Evolutionary conservation across 2,888 invertebrate genomes (phyloP), one percentile per base, ranked within the genome.

Genomic region (Dorcus hopei): DNA sequence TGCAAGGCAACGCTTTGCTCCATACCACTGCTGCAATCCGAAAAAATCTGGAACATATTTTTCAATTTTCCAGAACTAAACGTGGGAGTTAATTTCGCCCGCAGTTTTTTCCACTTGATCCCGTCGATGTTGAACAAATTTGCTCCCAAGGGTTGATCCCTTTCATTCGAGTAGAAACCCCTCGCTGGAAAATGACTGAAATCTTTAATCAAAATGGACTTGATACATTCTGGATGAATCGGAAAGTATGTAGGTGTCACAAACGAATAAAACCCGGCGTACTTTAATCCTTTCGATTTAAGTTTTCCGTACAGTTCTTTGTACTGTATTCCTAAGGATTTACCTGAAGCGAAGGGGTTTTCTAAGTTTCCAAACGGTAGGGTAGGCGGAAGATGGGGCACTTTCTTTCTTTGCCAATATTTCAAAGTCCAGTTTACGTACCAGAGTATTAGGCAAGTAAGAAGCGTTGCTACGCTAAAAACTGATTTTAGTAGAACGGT

Each of bases 331-430:
- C 26, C 26, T 6, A 51, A n/a, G 8, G 39, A 8, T 51, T 19
- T 19, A 19, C 19, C 19, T 8, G 39, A 51, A 4, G 19, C 39
- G 23, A 54, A 40, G 8, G 39, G 40, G 39, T 45, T 58, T 5
- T 33, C 48, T 23, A 58, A 38, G 9, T 54, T 55, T 5, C 61
- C 61, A 19, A 55, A 61, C 45, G 58, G 55, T 33, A 58, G 38
- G 1, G 5, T 39, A 2, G 58, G 54, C 38, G 38, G 6, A 7
- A 52, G 3, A n/a, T 45, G 47, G 19, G 52, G 50, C 3, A 61
- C 50, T 11, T 49, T 45, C 50, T 38, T 51, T 38, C 43, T 58
- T 49, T 55, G 41, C 61, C 61, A 61, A 16, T 61, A 61, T 9
- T 33, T 40, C 2, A 43, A 43, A 8, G 19, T 9, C 57, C 48